These are phyloP conservation scores for Eciton burchellii DNA, from an alignment of 1,140 invertebrate species.

Conservation along the genomic window DNA sequence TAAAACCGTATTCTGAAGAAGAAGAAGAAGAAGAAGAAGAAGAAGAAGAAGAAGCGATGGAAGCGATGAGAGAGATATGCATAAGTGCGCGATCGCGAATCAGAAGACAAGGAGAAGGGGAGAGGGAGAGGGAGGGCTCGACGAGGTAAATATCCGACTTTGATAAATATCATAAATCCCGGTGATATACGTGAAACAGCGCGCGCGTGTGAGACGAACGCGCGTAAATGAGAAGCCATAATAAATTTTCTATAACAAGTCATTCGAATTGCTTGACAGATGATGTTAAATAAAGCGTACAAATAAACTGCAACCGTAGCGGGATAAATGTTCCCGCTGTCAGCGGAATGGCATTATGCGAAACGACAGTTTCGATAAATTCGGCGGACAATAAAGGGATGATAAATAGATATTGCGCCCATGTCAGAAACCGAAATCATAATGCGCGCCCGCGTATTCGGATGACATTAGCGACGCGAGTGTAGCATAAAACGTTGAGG, in stretches of 20 bases:
- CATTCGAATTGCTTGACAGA: conserved; percentile 52
- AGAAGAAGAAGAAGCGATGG: too few relatives aligned
- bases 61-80: neutral
- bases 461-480: conserved; percentile 25
- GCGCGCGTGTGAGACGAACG: conserved; percentile 5
- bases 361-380: conserved; percentile 58
- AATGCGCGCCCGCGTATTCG: conserved; percentile 44
- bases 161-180: neutral
- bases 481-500: conserved; percentile 32
- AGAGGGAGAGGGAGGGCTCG: too few relatives aligned
- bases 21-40: too few relatives aligned
- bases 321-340: conserved; percentile 57
- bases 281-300: conserved; percentile 52
- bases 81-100: neutral
- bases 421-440: conserved; percentile 50
- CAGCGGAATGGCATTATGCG: conserved; percentile 55
- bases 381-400: conserved; percentile 44
- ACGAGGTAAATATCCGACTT: neutral
- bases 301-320: conserved; percentile 55
- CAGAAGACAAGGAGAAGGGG: too few relatives aligned
- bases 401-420: conserved; percentile 56
- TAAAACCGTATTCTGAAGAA: neutral
- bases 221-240: neutral
- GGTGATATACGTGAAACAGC: conserved; percentile 29
- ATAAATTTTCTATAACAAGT: conserved; percentile 49